Evolutionary conservation across 2,113 vertebrate genomes (phyloP).

Genomic region (Pteropus alecto): DNA sequence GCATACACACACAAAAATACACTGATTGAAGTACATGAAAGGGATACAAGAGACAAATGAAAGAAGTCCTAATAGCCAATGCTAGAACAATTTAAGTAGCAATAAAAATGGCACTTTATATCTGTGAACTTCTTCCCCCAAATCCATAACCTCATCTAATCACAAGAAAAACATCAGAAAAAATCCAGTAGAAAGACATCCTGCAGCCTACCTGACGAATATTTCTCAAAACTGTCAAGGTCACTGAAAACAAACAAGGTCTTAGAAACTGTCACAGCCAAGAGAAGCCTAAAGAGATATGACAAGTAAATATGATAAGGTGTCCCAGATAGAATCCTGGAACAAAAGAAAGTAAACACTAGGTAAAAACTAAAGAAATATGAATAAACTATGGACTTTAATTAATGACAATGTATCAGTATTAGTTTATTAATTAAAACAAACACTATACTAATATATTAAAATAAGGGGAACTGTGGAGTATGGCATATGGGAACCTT

Average conservation of each 20-base stretch:
- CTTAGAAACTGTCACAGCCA: neutral
- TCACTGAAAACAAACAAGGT: neutral
- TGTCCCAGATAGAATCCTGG: neutral
- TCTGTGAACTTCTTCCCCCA: neutral
- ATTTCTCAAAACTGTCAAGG: neutral
- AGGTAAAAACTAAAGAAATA: neutral
- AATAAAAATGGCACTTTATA: neutral
- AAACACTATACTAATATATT: neutral
- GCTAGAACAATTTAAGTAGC: neutral
- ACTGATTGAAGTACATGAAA: neutral
- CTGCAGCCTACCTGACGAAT: neutral
- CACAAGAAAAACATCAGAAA: neutral
- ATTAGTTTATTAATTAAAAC: neutral
- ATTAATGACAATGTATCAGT: neutral
- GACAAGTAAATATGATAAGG: neutral
- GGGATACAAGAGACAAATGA: neutral
- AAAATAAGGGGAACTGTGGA: neutral
- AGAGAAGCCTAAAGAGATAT: neutral
- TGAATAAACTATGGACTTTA: neutral
- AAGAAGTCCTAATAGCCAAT: neutral
- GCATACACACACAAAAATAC: neutral
- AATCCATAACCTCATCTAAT: neutral
- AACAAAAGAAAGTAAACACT: neutral
- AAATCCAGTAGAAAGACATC: neutral
- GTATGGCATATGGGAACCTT: neutral